These are phyloP conservation scores for Bergia puertoricense DNA, from an alignment of 92 coral and sea anemone genomes.

Conservation along the genomic window DNA sequence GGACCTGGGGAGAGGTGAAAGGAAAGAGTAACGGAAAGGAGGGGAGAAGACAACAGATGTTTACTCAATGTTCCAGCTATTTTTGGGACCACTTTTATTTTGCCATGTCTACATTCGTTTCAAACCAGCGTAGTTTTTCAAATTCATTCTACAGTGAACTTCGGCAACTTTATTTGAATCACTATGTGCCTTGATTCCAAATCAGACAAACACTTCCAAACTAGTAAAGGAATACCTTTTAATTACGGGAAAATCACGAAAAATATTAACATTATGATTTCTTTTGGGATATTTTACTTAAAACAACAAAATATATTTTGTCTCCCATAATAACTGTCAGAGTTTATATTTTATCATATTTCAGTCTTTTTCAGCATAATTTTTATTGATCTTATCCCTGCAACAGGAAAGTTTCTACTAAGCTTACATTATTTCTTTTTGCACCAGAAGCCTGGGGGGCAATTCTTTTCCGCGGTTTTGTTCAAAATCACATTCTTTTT, in stretches of 20 bases:
- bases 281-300: neutral
- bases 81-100: slow-evolving; percentile 33
- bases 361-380: neutral
- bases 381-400: neutral
- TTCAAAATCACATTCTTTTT: slow-evolving; percentile 50
- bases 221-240: neutral
- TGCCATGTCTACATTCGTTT: neutral
- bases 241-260: neutral
- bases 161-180: neutral
- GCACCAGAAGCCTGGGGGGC: slow-evolving; percentile 80
- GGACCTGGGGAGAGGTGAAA: too few species aligned
- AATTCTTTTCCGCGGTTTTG: slow-evolving; percentile 49
- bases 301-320: slow-evolving; percentile 35
- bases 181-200: neutral
- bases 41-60: too few species aligned
- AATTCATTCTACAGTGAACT: slow-evolving; percentile 3
- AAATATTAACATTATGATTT: neutral
- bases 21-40: too few species aligned
- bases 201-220: neutral
- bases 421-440: slow-evolving; percentile 30
- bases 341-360: neutral
- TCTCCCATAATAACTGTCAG: slow-evolving; percentile 30
- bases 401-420: neutral
- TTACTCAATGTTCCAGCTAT: neutral
- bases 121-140: neutral